Evolutionary conservation across 2,888 invertebrate genomes (phyloP).

Genomic region (Drosophila putrida): DNA sequence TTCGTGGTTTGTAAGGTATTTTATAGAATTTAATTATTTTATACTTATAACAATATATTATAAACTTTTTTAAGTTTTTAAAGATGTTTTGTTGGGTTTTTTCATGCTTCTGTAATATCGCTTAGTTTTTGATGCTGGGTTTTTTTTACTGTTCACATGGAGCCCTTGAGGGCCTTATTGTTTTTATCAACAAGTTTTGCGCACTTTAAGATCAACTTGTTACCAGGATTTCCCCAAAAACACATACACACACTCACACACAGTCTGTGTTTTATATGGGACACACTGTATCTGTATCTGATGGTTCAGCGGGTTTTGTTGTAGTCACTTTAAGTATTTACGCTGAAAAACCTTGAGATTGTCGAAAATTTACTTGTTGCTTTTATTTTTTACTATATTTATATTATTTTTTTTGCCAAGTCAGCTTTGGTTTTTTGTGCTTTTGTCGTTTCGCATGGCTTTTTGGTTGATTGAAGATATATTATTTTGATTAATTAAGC

Average conservation of each 20-base stretch:
- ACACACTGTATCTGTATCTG: slow-evolving; percentile 28
- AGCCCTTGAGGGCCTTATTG: slow-evolving; percentile 33
- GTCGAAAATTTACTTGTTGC: slow-evolving; percentile 39
- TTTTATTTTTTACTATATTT: slow-evolving; percentile 24
- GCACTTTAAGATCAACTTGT: slow-evolving; percentile 49
- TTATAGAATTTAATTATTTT: too few relatives aligned
- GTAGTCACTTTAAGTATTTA: slow-evolving; percentile 38
- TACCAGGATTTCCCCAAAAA: slow-evolving; percentile 63
- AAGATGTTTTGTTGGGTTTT: background rate
- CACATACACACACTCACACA: slow-evolving; percentile 17
- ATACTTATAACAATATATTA: background rate
- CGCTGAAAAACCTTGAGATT: slow-evolving; percentile 55
- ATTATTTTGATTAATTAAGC: slow-evolving; percentile 70
- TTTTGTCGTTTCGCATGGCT: background rate
- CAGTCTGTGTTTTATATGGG: slow-evolving; percentile 23
- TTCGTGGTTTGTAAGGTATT: too few relatives aligned
- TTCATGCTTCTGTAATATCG: background rate
- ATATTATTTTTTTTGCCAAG: slow-evolving; percentile 37
- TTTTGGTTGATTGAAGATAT: slow-evolving; percentile 28
- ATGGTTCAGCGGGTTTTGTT: slow-evolving; percentile 30
- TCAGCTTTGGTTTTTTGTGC: slow-evolving; percentile 35
- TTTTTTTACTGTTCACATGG: slow-evolving; percentile 31
- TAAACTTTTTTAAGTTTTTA: too few relatives aligned
- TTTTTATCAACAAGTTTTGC: slow-evolving; percentile 23
- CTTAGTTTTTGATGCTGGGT: slow-evolving; percentile 5